Evolutionary conservation across 2,797 vertebrate genomes (phyloP).

Genomic region (Poeciliopsis infans): DNA sequence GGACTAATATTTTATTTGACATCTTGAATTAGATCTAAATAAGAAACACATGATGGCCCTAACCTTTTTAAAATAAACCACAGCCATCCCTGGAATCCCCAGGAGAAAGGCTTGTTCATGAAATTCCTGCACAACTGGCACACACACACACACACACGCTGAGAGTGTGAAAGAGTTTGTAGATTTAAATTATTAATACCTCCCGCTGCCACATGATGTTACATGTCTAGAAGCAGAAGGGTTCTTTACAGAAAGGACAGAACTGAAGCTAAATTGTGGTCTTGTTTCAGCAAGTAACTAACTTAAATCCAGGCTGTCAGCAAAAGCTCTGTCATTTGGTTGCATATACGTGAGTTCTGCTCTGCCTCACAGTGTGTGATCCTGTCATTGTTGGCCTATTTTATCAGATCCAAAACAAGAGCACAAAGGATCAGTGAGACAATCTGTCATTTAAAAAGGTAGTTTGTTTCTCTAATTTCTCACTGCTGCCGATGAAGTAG

Average conservation of each 20-base stretch:
- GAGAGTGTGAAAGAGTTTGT: slow-evolving; percentile 50
- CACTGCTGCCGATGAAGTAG: background rate
- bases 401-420: slow-evolving; percentile 34
- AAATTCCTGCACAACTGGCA: slow-evolving; percentile 78
- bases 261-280: slow-evolving; percentile 62
- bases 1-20: slow-evolving; percentile 79
- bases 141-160: slow-evolving; percentile 32
- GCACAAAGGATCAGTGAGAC: slow-evolving; percentile 14
- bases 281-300: slow-evolving; percentile 71
- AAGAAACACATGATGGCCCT: slow-evolving; percentile 80
- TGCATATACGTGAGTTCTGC: slow-evolving; percentile 30
- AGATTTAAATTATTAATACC: slow-evolving; percentile 76
- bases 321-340: slow-evolving; percentile 41
- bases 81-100: slow-evolving; percentile 80
- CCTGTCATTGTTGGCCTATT: slow-evolving; percentile 39
- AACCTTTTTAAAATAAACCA: slow-evolving; percentile 77
- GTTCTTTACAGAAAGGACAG: slow-evolving; percentile 56
- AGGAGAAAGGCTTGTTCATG: slow-evolving; percentile 75
- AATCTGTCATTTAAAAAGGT: slow-evolving; percentile 14
- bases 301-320: slow-evolving; percentile 55
- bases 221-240: slow-evolving; percentile 68
- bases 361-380: slow-evolving; percentile 27
- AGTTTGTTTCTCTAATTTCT: background rate
- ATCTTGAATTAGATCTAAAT: slow-evolving; percentile 76
- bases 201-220: slow-evolving; percentile 73